phyloP scores from a whole-genome alignment of 2,113 vertebrate genomes.

The Laticauda colubrina region DNA sequence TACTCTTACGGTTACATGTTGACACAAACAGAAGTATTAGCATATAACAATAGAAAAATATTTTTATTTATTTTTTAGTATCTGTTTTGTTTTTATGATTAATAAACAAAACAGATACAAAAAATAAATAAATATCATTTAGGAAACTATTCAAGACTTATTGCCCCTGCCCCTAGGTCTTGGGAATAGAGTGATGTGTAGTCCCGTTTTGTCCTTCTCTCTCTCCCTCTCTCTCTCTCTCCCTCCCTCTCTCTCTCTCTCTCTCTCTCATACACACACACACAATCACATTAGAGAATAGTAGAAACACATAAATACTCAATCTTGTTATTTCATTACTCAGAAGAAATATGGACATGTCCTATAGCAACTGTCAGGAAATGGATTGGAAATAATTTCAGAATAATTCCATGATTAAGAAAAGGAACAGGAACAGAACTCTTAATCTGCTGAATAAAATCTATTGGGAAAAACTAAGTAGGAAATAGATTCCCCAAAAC shows the following conservation, averaged over 20 bases:
- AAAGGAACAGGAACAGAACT: neutral
- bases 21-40: no score
- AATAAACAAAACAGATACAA: no score
- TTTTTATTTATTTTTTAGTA: no score
- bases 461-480: neutral
- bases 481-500: neutral
- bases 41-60: no score
- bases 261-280: no score
- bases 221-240: neutral
- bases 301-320: neutral
- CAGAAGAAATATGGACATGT: neutral
- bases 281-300: neutral
- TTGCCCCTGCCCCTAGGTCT: neutral
- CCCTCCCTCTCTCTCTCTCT: no score
- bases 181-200: neutral
- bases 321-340: neutral
- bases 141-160: neutral
- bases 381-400: neutral
- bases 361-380: neutral
- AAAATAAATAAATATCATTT: neutral
- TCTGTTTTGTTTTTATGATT: no score
- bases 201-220: neutral
- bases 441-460: neutral
- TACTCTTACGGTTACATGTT: no score
- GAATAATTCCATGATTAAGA: neutral